Conservation (phyloP, 2,113 vertebrate genomes). For the human region DNA sequence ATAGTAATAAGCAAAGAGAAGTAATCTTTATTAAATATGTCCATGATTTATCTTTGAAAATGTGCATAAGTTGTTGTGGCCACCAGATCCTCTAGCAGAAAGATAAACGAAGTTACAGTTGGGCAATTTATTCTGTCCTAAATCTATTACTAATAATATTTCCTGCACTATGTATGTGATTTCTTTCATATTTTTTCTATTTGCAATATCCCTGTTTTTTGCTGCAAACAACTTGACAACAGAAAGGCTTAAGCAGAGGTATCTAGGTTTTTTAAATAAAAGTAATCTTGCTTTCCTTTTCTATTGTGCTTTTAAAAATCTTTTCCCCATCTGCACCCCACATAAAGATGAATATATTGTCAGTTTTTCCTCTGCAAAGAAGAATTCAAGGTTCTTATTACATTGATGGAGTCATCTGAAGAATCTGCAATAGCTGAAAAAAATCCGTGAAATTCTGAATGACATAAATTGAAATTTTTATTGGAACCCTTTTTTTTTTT, state of each 20-base stretch:
- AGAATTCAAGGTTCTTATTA: neutral
- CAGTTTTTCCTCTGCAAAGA: slow-evolving; percentile 5
- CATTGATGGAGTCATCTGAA: neutral
- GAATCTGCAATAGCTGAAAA: slow-evolving; percentile 6
- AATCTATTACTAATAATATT: slow-evolving; percentile 41
- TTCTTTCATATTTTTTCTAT: neutral
- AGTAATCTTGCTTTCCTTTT: neutral
- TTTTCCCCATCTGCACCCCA: neutral
- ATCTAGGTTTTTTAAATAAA: neutral
- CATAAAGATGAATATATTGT: neutral
- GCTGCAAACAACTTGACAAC: neutral
- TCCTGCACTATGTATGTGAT: neutral
- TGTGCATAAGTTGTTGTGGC: neutral
- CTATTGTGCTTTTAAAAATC: neutral
- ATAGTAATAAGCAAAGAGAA: neutral
- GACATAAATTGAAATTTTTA: neutral
- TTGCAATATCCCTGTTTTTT: neutral
- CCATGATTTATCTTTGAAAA: slow-evolving; percentile 26
- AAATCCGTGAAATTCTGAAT: neutral
- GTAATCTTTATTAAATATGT: neutral
- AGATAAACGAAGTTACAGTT: neutral
- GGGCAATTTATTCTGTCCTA: neutral
- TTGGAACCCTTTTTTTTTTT: neutral
- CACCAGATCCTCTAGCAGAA: neutral
- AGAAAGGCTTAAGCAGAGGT: slow-evolving; percentile 10